Conservation (phyloP, 2,888 invertebrate genomes). For the Tetropium fuscum region DNA sequence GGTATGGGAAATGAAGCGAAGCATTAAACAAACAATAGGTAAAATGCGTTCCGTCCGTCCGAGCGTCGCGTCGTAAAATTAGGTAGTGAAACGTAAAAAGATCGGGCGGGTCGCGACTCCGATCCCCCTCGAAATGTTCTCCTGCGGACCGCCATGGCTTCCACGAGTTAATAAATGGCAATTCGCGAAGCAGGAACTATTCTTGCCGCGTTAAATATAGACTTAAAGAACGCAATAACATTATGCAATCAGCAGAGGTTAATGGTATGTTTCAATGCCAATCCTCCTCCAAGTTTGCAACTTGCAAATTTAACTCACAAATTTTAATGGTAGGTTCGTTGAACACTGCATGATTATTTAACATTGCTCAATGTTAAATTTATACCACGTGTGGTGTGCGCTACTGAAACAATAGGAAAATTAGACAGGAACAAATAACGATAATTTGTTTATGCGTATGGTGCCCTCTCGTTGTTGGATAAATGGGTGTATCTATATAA, state of each 20-base stretch:
- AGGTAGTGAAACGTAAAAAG: conserved; percentile 7
- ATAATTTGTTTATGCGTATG: conserved; percentile 1
- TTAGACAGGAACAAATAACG: neutral
- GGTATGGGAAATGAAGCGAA: neutral
- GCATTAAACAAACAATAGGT: neutral
- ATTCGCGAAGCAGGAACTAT: conserved; percentile 22
- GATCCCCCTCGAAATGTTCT: neutral
- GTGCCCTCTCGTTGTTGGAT: no score
- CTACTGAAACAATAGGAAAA: conserved; percentile 3
- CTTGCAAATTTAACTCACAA: conserved; percentile 43
- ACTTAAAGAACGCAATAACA: conserved; percentile 49
- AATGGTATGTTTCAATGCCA: conserved; percentile 54
- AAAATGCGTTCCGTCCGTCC: no score
- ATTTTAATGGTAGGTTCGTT: conserved; percentile 38
- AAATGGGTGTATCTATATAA: no score
- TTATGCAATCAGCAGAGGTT: conserved; percentile 56
- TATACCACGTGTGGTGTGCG: conserved; percentile 8
- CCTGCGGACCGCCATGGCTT: conserved; percentile 1
- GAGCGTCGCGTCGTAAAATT: no score
- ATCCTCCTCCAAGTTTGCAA: conserved; percentile 49
- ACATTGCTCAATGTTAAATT: conserved; percentile 26
- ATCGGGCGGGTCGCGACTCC: no score
- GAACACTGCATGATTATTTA: conserved; percentile 38
- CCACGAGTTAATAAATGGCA: conserved; percentile 5
- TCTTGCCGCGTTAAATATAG: conserved; percentile 19